These are phyloP conservation scores for Tetramorium parvispinum DNA, from an alignment of 1,140 invertebrate genomes.

Conservation along the genomic window DNA sequence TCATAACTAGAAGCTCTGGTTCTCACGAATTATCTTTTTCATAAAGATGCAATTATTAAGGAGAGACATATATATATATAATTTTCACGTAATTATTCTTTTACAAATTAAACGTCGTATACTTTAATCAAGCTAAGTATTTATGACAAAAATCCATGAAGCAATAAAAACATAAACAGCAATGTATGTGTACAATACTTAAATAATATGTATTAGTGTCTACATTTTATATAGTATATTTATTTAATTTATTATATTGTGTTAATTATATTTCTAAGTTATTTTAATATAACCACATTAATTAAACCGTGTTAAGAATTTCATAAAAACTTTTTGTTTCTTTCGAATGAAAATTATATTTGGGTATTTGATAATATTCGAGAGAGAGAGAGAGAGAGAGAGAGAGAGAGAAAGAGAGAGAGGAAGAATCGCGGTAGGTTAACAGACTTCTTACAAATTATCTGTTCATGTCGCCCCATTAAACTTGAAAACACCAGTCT, in stretches of 20 bases:
- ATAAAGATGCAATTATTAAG: too few relatives aligned
- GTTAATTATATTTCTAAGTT: too few relatives aligned
- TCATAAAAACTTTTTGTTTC: not conserved
- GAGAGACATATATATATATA: not conserved
- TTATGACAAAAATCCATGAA: too few relatives aligned
- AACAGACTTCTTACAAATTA: not conserved
- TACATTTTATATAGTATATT: too few relatives aligned
- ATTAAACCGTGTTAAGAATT: too few relatives aligned
- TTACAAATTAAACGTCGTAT: not conserved
- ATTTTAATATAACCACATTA: too few relatives aligned
- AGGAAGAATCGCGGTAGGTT: not conserved
- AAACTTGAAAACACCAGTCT: not conserved
- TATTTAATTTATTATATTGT: too few relatives aligned
- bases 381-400: not conserved
- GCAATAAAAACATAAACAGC: too few relatives aligned
- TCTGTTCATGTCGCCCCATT: not conserved
- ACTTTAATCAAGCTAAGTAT: not conserved
- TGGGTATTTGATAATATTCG: not conserved
- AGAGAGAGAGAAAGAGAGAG: not conserved
- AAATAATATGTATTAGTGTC: not conserved
- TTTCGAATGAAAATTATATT: not conserved
- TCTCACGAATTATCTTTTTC: slow-evolving; percentile 20
- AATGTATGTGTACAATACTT: too few relatives aligned
- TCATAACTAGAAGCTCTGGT: not conserved
- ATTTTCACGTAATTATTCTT: slow-evolving; percentile 11